A percentile compares a stretch with the other conserved stretches of the same genome.
Evolutionary conservation across 1,140 invertebrate genomes (phyloP).

Genomic region (Araneus ventricosus): DNA sequence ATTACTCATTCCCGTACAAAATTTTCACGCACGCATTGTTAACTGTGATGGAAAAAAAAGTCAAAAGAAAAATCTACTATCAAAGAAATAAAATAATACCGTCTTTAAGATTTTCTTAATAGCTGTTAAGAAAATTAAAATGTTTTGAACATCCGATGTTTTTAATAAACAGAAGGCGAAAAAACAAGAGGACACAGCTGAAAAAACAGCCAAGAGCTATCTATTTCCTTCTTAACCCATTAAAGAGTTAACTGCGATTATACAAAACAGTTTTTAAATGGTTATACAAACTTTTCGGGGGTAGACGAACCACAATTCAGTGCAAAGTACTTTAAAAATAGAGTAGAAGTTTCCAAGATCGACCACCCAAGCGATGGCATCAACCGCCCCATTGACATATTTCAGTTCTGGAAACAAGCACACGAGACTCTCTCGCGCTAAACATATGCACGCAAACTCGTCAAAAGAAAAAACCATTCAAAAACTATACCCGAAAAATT

Average conservation of each 20-base stretch:
- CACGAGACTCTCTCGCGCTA: neutral
- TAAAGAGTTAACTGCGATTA: neutral
- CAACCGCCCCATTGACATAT: conserved; percentile 22
- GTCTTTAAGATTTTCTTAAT: too few relatives aligned
- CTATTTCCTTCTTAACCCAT: neutral
- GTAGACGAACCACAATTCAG: neutral
- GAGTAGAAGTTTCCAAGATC: neutral
- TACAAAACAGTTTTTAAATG: neutral
- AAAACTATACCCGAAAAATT: conserved; percentile 1
- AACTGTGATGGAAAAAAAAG: too few relatives aligned
- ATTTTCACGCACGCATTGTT: too few relatives aligned
- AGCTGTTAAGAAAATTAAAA: too few relatives aligned
- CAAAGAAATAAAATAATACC: too few relatives aligned
- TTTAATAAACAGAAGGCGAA: too few relatives aligned
- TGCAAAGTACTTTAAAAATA: neutral
- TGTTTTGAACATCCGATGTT: too few relatives aligned
- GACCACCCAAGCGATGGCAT: conserved; percentile 31
- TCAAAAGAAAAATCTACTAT: too few relatives aligned
- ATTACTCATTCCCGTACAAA: too few relatives aligned
- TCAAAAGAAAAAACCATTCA: neutral
- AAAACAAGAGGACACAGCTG: neutral
- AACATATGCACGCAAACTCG: conserved; percentile 5
- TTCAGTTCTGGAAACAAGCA: neutral
- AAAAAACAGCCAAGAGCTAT: neutral
- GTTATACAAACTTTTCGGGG: neutral